phyloP scores from a whole-genome alignment of 2,797 vertebrate species.

The Lacerta bilineata region DNA sequence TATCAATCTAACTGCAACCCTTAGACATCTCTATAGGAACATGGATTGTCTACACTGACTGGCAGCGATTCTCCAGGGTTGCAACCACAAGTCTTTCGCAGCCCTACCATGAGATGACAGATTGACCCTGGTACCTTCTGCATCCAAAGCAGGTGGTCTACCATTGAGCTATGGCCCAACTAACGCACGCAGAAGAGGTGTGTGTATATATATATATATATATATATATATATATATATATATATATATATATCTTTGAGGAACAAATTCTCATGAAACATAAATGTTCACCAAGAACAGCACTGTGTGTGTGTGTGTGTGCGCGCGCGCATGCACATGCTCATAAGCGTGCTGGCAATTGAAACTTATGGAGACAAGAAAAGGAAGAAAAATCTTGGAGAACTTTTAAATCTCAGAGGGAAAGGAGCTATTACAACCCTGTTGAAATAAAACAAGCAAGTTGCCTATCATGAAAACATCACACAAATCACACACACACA shows the following conservation, averaged over 20 bases:
- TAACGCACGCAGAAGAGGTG: not conserved
- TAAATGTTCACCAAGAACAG: not conserved
- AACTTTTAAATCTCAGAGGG: conserved; percentile 27
- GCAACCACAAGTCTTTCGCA: not conserved
- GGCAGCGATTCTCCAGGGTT: too few relatives aligned
- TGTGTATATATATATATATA: too few relatives aligned
- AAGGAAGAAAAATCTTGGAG: not conserved
- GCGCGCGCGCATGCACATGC: not conserved
- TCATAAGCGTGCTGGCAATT: not conserved
- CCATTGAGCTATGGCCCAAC: not conserved
- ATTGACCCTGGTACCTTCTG: not conserved
- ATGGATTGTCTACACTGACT: too few relatives aligned
- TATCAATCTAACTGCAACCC: too few relatives aligned
- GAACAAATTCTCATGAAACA: not conserved
- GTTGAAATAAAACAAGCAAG: conserved; percentile 23
- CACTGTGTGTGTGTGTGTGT: not conserved
- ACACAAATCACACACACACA: not conserved
- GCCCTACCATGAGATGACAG: not conserved
- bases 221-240: too few relatives aligned
- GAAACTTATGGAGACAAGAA: not conserved
- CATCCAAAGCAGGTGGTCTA: not conserved
- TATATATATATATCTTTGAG: not conserved
- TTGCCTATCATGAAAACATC: not conserved
- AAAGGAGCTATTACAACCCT: not conserved
- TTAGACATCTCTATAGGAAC: too few relatives aligned